Conservation (phyloP, 1,140 invertebrate genomes). For the Hylaeus anthracinus region DNA sequence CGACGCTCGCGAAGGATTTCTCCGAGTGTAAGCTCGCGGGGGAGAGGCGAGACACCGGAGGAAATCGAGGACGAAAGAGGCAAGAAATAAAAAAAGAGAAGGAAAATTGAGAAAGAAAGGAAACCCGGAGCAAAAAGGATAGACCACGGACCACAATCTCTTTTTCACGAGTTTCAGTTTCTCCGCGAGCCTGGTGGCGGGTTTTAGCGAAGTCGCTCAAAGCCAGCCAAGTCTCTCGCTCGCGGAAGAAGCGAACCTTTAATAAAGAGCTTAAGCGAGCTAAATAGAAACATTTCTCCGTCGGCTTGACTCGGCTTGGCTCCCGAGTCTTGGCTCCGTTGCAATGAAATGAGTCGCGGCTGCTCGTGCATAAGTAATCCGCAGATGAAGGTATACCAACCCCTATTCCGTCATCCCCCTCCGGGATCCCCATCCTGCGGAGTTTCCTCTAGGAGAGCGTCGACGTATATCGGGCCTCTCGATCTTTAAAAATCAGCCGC, state of each 20-base stretch:
- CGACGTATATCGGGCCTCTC: constrained; percentile 51
- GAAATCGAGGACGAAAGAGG: constrained; percentile 21
- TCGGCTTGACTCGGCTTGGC: constrained; percentile 65
- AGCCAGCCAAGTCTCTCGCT: constrained; percentile 43
- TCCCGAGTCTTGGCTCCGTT: constrained; percentile 65
- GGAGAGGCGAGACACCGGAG: constrained; percentile 28
- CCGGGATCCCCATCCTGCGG: not conserved
- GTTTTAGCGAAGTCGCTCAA: constrained; percentile 55
- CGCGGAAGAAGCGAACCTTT: constrained; percentile 69
- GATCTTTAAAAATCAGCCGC: constrained; percentile 50
- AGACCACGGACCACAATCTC: constrained; percentile 59
- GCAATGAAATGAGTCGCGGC: constrained; percentile 74
- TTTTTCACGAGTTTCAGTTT: constrained; percentile 54
- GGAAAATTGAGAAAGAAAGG: too few species aligned
- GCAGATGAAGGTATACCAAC: constrained; percentile 65
- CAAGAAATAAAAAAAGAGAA: constrained; percentile 2
- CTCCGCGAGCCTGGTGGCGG: constrained; percentile 2
- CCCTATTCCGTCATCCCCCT: constrained; percentile 41
- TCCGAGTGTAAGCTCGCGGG: constrained; percentile 15
- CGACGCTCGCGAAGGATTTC: constrained; percentile 33
- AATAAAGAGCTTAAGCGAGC: constrained; percentile 77
- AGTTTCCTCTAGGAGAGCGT: constrained; percentile 41
- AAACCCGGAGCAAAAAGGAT: constrained; percentile 6
- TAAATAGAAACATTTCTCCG: constrained; percentile 80
- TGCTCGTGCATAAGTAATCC: constrained; percentile 77